These are phyloP conservation scores for Neolamprologus modestus DNA, from an alignment of 2,113 vertebrate species.

Conservation along the genomic window DNA sequence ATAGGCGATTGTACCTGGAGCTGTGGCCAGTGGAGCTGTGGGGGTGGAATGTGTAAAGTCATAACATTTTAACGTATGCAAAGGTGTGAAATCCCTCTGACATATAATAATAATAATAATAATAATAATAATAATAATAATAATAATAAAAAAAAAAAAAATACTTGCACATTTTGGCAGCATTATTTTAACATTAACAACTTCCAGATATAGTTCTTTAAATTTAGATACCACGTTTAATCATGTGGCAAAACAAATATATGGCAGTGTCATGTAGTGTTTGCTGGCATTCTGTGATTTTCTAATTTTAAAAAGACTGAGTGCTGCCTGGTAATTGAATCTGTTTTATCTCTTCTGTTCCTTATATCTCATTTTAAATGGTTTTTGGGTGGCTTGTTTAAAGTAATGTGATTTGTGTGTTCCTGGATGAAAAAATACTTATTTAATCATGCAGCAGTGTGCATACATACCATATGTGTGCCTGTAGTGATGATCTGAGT, in stretches of 20 bases:
- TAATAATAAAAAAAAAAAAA: background rate
- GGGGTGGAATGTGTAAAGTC: background rate
- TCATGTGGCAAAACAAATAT: background rate
- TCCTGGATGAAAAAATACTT: background rate
- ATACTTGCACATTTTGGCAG: background rate
- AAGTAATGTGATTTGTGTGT: constrained; percentile 24
- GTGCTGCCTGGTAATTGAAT: background rate
- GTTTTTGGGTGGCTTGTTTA: background rate
- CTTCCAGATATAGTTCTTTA: background rate
- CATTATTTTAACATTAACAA: background rate
- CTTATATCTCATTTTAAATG: background rate
- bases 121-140: no score
- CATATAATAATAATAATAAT: background rate
- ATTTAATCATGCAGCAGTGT: constrained; percentile 16
- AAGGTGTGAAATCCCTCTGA: background rate
- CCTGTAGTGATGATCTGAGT: constrained; percentile 21
- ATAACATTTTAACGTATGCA: background rate
- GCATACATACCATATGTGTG: background rate
- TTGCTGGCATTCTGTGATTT: background rate
- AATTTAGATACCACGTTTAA: background rate
- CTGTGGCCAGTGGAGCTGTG: background rate
- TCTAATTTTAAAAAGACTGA: background rate
- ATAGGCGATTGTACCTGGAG: background rate
- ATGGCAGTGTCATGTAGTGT: background rate
- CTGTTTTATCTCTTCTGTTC: background rate